Base-by-base conservation (phyloP, 2,888 invertebrate species). In the Tholera decimalis region DNA sequence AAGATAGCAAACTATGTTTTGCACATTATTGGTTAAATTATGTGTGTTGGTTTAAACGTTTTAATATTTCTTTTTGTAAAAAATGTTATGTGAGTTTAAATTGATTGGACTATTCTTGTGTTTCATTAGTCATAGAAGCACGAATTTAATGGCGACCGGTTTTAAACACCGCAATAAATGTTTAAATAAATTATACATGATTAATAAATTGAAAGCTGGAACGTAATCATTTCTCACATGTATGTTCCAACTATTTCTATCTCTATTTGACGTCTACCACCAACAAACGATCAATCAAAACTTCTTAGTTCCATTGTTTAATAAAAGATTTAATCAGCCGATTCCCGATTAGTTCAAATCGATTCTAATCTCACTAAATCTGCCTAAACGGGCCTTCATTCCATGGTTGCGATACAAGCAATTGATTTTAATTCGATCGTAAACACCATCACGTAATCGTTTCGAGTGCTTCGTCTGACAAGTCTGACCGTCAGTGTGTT, bases 341-440 rank as follows among this genome's bases (percentile, higher is more conserved):
- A 77, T 75, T 67, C 37, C 74, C 82, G 81, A 80, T 84, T 80
- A 83, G 67, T 65, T 56, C 78, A 84, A 83, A 84, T 83, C 80
- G 86, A 84, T 86, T 79, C 62, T 80, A 85, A 87, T 85, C 82
- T 86, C 66, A 75, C 70, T 85, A 85, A 85, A 85, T 87, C 81
- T 77, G 66, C 70, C 78, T 81, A 83, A 85, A 83, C 82, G 82
- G 79, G 79, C 70, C 77, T 82, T 73, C 77, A 81, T 83, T 83
- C 83, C 79, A 13, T 74, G 71, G 70, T 76, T 79, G 73, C 76
- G 77, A 81, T 77, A 82, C 92, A 89, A 91, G 89, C 90, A 90
- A 93, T 93, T 89, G 91, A 85, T 89, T 93, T 91, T 90, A 92
- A 93, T 91, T 93, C 88, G 89, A 88, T 93, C 93, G 88, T 94